Conservation (phyloP, 1,140 invertebrate genomes). For the Elysia chlorotica region DNA sequence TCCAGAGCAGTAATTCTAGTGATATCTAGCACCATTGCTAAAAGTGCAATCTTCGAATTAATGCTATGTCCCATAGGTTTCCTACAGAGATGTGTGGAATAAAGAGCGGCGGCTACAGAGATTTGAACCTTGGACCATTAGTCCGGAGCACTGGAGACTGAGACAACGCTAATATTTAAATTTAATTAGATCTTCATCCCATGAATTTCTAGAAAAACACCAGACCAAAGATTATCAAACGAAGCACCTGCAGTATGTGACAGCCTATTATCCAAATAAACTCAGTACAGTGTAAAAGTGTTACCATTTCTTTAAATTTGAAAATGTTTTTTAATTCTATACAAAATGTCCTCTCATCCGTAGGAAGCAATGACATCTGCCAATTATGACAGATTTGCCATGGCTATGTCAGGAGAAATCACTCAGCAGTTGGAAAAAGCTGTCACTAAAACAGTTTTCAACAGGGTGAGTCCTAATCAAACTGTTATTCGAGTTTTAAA, state of each 20-base stretch:
- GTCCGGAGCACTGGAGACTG: too few species aligned
- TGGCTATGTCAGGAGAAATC: constrained; percentile 80
- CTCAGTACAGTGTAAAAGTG: not conserved
- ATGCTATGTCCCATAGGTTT: too few species aligned
- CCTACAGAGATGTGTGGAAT: too few species aligned
- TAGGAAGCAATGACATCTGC: constrained; percentile 71
- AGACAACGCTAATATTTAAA: too few species aligned
- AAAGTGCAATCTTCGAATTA: too few species aligned
- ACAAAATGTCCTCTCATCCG: too few species aligned
- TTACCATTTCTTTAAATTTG: not conserved
- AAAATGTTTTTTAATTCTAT: not conserved
- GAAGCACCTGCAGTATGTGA: not conserved
- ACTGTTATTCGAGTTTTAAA: too few species aligned
- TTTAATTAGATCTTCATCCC: too few species aligned
- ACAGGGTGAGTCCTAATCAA: constrained; percentile 67
- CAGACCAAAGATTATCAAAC: not conserved
- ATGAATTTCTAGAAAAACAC: not conserved
- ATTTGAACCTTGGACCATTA: too few species aligned
- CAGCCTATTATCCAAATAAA: not conserved
- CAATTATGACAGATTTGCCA: constrained; percentile 84
- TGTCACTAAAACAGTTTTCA: constrained; percentile 85
- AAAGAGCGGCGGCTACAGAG: too few species aligned
- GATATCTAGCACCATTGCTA: too few species aligned
- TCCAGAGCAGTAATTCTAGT: too few species aligned
- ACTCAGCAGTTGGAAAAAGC: constrained; percentile 84